phyloP scores from a whole-genome alignment of 1,140 invertebrate species.

The Bicyclus anynana region DNA sequence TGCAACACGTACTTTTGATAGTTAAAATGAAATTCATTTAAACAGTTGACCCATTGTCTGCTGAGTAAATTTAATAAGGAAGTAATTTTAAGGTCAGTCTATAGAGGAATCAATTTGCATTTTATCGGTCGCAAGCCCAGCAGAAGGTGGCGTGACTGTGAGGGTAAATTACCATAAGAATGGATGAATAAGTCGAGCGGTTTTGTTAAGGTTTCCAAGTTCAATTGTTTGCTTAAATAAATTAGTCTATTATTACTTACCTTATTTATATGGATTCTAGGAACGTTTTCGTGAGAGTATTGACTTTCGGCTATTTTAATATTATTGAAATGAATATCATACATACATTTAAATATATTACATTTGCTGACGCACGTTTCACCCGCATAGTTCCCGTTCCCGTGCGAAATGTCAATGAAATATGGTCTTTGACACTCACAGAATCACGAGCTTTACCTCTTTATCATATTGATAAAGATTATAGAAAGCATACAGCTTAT shows the following conservation, averaged over 20 bases:
- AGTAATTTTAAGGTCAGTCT: constrained; percentile 61
- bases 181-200: constrained; percentile 57
- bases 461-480: too few species aligned
- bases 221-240: constrained; percentile 23
- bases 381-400: too few species aligned
- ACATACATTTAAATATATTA: too few species aligned
- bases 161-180: constrained; percentile 65
- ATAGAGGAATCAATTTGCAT: constrained; percentile 59
- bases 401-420: too few species aligned
- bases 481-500: too few species aligned
- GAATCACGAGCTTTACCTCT: too few species aligned
- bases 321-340: too few species aligned
- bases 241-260: constrained; percentile 2
- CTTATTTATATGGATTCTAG: background rate
- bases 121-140: constrained; percentile 65
- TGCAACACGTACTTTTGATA: background rate
- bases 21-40: background rate
- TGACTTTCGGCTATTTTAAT: too few species aligned
- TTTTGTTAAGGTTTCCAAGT: constrained; percentile 36
- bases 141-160: constrained; percentile 64
- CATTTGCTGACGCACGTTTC: too few species aligned
- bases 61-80: constrained; percentile 36
- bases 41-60: background rate
- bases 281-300: background rate
- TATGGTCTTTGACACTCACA: too few species aligned